phyloP scores from a whole-genome alignment of 2,888 invertebrate genomes.

The Melanophora roralis region DNA sequence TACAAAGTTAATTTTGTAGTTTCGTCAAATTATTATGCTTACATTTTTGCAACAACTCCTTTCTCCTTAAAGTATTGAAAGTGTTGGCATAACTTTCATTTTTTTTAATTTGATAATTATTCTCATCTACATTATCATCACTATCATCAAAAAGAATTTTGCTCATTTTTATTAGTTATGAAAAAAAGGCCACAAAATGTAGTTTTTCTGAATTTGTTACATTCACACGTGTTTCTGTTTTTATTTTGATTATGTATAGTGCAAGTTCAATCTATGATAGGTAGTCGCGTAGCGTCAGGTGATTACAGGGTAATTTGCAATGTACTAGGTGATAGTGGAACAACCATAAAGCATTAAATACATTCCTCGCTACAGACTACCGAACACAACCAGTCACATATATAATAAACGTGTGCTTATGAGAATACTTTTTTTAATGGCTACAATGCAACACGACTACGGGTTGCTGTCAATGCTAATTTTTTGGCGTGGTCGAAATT shows the following conservation, averaged over 20 bases:
- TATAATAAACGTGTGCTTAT: too few relatives aligned
- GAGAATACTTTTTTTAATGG: too few relatives aligned
- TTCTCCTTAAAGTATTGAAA: slow-evolving; percentile 89
- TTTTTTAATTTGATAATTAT: slow-evolving; percentile 80
- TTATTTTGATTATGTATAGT: slow-evolving; percentile 15
- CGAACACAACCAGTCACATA: too few relatives aligned
- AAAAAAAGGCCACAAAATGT: neutral
- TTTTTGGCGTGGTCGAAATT: too few relatives aligned
- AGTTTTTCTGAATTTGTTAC: neutral
- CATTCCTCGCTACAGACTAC: too few relatives aligned
- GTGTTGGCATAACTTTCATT: slow-evolving; percentile 89
- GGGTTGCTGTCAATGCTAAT: too few relatives aligned
- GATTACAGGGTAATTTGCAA: too few relatives aligned
- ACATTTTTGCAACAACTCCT: slow-evolving; percentile 91
- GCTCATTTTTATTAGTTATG: slow-evolving; percentile 65
- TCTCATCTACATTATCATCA: slow-evolving; percentile 78
- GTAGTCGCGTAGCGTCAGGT: too few relatives aligned
- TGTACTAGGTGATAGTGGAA: too few relatives aligned
- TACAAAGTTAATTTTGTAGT: neutral
- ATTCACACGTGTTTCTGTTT: slow-evolving; percentile 47
- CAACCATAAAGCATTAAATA: too few relatives aligned
- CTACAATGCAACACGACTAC: too few relatives aligned
- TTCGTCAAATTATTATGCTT: slow-evolving; percentile 69
- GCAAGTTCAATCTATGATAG: neutral
- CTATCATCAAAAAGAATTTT: slow-evolving; percentile 73